Base-by-base conservation (phyloP, 2,113 vertebrate species). In the Noctilio leporinus region DNA sequence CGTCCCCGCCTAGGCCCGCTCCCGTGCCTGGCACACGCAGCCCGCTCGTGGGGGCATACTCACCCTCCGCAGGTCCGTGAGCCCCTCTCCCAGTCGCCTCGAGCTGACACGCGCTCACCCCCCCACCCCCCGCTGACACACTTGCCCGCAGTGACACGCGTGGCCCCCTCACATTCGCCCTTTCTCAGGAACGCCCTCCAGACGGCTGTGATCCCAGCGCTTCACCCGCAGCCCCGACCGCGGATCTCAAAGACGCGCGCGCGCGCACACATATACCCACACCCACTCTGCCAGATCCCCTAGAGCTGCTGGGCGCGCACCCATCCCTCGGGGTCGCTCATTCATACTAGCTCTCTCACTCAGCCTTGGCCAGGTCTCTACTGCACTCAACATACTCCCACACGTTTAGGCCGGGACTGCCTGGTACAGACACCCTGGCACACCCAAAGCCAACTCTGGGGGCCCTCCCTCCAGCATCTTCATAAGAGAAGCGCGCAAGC, bases 11-110 rank as follows among this genome's bases (percentile, higher is more conserved):
- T 10, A 69, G 89, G 96, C 95, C 94, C 90, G 94, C 91, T 81
- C 96, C 59, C 93, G 95, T 76, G 84, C 72, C 92, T 85, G 93
- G 93, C 96, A 93, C 82, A 81, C 94, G 96, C 92, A 75, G 67
- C 62, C 91, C 53, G 24, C 72, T 85, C 30, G 35, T 64, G n/a
- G 84, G 86, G 96, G 83, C 95, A 96, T 77, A 57, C 86, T 93
- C 87, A 49, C 76, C 75, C 81, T 26, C 64, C 24, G 57, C 91
- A 69, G 95, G 95, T 96, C 90, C 64, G 67, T 16, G 82, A 92
- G 59, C 77, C 91, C 97, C 83, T 67, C 65, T 90, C 70, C 70
- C 72, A 91, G 73, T 81, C 38, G 77, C 93, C 72, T 73, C 8
- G 69, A n/a, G 57, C 78, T 84, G 91, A 93, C 96, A 91, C 67